Evolutionary conservation across 2,113 vertebrate genomes (phyloP).

Genomic region (Struthio camelus): DNA sequence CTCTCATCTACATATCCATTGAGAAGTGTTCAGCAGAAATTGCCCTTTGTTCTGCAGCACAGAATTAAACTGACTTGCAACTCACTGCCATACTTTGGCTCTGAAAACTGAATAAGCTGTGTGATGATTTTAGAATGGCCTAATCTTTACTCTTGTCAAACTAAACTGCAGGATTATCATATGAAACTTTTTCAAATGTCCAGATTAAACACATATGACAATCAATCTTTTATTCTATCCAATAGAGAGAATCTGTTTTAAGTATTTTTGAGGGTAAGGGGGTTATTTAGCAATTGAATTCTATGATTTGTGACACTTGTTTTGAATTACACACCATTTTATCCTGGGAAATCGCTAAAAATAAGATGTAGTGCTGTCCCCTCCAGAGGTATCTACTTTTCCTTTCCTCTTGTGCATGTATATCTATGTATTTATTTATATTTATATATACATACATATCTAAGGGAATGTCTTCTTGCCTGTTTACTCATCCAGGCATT

Average conservation of each 20-base stretch:
- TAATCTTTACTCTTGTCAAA: constrained; percentile 62
- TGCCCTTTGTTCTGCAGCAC: constrained; percentile 73
- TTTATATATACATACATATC: background rate
- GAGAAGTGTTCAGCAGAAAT: constrained; percentile 74
- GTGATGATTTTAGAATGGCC: constrained; percentile 49
- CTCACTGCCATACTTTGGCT: constrained; percentile 49
- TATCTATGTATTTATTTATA: background rate
- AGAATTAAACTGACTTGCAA: constrained; percentile 68
- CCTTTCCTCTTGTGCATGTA: background rate
- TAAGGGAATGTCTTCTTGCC: background rate
- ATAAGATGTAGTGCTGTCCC: background rate
- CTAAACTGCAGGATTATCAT: constrained; percentile 59
- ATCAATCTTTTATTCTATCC: constrained; percentile 26
- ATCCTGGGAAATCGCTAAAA: constrained; percentile 7
- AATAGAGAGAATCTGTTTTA: background rate
- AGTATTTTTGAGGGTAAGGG: background rate
- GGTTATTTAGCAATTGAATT: constrained; percentile 37
- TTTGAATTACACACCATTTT: constrained; percentile 14
- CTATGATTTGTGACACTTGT: background rate
- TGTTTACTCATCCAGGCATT: background rate
- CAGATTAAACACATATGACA: constrained; percentile 22
- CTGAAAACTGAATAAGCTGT: constrained; percentile 52
- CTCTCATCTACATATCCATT: constrained; percentile 75
- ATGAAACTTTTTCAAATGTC: constrained; percentile 49
- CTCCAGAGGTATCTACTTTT: background rate